These are phyloP conservation scores for Pomacea maculata DNA, from an alignment of 1,140 invertebrate genomes.

Conservation along the genomic window DNA sequence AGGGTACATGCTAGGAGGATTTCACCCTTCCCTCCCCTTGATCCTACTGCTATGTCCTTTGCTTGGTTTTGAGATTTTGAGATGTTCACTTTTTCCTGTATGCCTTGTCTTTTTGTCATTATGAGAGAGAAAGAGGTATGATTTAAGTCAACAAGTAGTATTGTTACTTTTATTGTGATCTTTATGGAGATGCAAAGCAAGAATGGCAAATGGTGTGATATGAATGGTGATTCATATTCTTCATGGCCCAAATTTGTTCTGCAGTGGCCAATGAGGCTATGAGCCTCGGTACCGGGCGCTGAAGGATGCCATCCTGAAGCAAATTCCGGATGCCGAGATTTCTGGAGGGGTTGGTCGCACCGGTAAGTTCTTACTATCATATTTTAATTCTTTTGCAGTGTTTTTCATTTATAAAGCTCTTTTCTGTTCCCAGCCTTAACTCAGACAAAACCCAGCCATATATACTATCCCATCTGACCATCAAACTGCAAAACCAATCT, in stretches of 20 bases:
- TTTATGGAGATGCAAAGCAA: too few species aligned
- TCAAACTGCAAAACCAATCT: not conserved
- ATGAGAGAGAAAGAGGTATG: too few species aligned
- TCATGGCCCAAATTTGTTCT: conserved; percentile 46
- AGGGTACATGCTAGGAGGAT: too few species aligned
- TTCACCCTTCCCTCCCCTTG: too few species aligned
- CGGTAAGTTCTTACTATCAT: conserved; percentile 63
- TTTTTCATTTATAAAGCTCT: not conserved
- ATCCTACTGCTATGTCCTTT: too few species aligned
- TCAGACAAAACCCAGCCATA: not conserved
- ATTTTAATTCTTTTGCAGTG: not conserved
- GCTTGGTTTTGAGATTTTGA: too few species aligned
- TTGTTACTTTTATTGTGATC: too few species aligned
- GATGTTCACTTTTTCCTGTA: too few species aligned
- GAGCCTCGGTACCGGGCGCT: conserved; percentile 71
- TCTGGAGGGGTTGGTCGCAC: conserved; percentile 70
- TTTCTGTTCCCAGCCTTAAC: not conserved
- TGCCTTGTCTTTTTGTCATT: too few species aligned
- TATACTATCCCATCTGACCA: not conserved
- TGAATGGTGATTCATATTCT: not conserved
- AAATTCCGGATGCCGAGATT: conserved; percentile 69
- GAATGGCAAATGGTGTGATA: too few species aligned
- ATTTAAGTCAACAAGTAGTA: too few species aligned
- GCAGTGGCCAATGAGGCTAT: conserved; percentile 71
- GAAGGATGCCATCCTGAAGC: conserved; percentile 68